phyloP scores from a whole-genome alignment of 2,797 vertebrate genomes.

The Danio aesculapii region DNA sequence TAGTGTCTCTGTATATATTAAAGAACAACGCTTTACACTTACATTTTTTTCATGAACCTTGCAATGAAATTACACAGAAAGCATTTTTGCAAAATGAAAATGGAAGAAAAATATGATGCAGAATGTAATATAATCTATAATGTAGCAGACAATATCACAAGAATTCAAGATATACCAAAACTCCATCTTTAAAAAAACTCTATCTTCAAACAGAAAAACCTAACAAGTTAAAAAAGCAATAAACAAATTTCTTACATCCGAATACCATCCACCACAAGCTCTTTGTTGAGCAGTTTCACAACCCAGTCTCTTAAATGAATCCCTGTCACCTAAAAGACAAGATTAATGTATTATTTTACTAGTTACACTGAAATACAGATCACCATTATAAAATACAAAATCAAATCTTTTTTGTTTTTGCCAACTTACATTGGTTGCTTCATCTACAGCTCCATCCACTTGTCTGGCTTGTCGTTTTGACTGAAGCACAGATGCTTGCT shows the following conservation, averaged over 20 bases:
- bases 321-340: conserved; percentile 66
- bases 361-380: background rate
- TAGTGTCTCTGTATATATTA: conserved; percentile 68
- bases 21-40: background rate
- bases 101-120: background rate
- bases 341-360: conserved; percentile 8
- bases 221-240: background rate
- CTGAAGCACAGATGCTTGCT: conserved; percentile 52
- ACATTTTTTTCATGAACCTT: background rate
- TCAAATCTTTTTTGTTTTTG: background rate
- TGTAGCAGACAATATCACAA: background rate
- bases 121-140: background rate
- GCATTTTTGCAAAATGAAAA: background rate
- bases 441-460: conserved; percentile 3
- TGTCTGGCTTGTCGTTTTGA: conserved; percentile 53
- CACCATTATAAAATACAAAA: background rate
- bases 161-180: background rate
- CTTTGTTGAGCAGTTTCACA: conserved; percentile 62
- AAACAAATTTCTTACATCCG: conserved; percentile 65
- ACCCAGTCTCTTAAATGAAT: conserved; percentile 76
- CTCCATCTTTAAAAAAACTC: too few species aligned
- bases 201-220: background rate
- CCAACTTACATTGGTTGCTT: conserved; percentile 68
- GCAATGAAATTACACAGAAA: background rate
- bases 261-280: conserved; percentile 78